These are phyloP conservation scores for Mixornis gularis DNA, from an alignment of 2,113 vertebrate genomes.

Conservation along the genomic window DNA sequence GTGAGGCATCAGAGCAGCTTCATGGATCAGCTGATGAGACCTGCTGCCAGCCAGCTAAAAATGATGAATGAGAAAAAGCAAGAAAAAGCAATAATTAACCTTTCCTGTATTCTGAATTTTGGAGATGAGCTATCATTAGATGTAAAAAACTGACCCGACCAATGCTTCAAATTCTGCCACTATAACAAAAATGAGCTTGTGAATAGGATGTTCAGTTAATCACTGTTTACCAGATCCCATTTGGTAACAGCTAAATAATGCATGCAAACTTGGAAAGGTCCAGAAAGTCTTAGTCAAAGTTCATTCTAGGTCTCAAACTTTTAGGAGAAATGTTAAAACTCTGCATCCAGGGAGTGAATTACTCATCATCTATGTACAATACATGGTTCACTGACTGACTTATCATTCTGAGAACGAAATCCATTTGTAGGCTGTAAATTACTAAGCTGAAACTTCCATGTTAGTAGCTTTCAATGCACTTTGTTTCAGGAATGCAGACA, in stretches of 20 bases:
- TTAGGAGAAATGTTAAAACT: not conserved
- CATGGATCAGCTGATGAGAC: not conserved
- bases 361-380: not conserved
- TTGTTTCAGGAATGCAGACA: slow-evolving; percentile 5
- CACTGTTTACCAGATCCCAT: not conserved
- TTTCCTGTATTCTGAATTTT: not conserved
- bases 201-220: not conserved
- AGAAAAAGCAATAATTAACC: not conserved
- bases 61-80: not conserved
- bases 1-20: not conserved
- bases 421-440: slow-evolving; percentile 19
- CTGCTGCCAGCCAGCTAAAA: not conserved
- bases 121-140: not conserved
- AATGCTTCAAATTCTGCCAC: not conserved
- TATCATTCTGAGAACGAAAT: not conserved
- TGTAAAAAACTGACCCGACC: not conserved
- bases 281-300: not conserved
- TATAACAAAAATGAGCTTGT: not conserved
- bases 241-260: not conserved
- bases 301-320: not conserved
- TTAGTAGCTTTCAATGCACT: not conserved
- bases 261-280: not conserved
- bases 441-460: not conserved
- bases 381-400: slow-evolving; percentile 1
- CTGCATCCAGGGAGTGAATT: not conserved